phyloP scores from a whole-genome alignment of 1,140 invertebrate genomes.

The Neomicropteryx cornuta region DNA sequence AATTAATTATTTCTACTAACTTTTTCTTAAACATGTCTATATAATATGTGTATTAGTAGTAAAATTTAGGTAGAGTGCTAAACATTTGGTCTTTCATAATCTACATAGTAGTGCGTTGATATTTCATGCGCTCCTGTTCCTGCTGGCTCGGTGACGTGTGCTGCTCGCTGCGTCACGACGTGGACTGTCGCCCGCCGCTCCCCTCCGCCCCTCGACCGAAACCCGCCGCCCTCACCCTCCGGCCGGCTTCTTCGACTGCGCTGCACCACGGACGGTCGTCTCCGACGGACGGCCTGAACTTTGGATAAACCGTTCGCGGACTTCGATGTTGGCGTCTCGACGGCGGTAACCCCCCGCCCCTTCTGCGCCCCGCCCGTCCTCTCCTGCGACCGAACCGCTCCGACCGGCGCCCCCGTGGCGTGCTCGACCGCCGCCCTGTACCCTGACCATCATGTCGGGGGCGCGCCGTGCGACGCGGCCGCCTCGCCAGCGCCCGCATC shows the following conservation, averaged over 20 bases:
- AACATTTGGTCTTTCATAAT: too few species aligned
- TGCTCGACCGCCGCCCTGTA: constrained; percentile 66
- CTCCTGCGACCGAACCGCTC: constrained; percentile 17
- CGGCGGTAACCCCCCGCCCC: constrained; percentile 28
- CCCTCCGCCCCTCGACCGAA: constrained; percentile 10
- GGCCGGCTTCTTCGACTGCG: constrained; percentile 5
- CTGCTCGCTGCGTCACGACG: neutral
- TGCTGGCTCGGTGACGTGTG: too few species aligned
- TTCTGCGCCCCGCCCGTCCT: constrained; percentile 14
- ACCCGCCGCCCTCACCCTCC: constrained; percentile 13
- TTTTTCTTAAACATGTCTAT: too few species aligned
- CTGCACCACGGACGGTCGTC: too few species aligned
- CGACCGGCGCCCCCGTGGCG: constrained; percentile 67
- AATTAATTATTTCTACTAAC: too few species aligned
- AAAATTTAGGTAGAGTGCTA: too few species aligned
- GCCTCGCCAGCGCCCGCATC: constrained; percentile 64
- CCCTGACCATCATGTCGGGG: constrained; percentile 66
- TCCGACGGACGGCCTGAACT: too few species aligned
- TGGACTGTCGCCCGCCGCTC: neutral
- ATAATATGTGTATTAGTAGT: too few species aligned
- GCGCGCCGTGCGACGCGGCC: constrained; percentile 55
- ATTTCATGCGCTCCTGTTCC: too few species aligned
- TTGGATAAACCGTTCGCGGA: too few species aligned
- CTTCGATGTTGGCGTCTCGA: too few species aligned
- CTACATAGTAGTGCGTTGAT: too few species aligned